Conservation (phyloP, 2,888 invertebrate species). For the Gerris lacustris region DNA sequence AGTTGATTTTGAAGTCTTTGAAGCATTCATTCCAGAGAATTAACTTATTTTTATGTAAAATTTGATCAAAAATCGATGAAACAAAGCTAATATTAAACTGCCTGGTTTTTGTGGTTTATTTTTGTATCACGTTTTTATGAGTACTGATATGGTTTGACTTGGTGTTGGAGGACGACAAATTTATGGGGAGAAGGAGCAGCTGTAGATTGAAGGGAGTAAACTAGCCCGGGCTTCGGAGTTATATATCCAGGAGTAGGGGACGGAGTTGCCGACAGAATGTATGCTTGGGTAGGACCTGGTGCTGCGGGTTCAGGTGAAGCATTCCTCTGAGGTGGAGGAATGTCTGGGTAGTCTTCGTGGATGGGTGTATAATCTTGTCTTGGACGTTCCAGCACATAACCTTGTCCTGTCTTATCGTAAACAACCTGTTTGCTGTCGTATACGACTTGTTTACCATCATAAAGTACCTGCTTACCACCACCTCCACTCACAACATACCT, state of each 20-base stretch:
- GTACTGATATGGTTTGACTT: neutral
- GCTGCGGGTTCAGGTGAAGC: neutral
- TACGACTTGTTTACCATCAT: neutral
- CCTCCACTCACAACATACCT: slow-evolving; percentile 7
- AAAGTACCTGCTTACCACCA: neutral
- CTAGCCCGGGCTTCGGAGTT: neutral
- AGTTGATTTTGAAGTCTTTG: too few relatives aligned
- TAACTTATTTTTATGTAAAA: too few relatives aligned
- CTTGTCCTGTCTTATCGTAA: neutral
- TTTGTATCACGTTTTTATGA: neutral
- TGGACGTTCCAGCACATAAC: neutral
- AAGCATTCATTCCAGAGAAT: too few relatives aligned
- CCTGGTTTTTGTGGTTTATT: too few relatives aligned
- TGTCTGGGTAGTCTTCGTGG: slow-evolving; percentile 18
- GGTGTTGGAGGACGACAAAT: neutral
- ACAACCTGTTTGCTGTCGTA: neutral
- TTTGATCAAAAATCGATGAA: too few relatives aligned
- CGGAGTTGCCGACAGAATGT: neutral
- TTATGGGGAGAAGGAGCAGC: neutral
- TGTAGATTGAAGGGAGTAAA: neutral
- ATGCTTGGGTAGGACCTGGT: slow-evolving; percentile 2
- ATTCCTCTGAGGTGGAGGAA: slow-evolving; percentile 5
- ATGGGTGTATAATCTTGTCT: slow-evolving; percentile 20
- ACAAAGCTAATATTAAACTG: too few relatives aligned
- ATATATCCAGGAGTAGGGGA: neutral